Evolutionary conservation across 2,797 vertebrate species (phyloP).

Genomic region (Anniella stebbinsi): DNA sequence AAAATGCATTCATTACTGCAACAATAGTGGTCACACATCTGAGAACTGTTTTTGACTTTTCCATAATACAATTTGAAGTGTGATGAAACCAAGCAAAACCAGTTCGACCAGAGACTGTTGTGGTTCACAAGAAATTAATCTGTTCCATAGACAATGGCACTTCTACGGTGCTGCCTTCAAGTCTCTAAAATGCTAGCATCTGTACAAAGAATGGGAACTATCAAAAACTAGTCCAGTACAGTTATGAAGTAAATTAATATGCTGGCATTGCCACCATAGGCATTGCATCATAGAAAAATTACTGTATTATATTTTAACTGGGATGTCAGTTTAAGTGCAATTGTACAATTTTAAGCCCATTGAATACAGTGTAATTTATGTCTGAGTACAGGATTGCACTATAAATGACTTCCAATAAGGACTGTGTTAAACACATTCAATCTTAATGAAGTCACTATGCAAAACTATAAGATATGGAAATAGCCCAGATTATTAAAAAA

Average conservation of each 20-base stretch:
- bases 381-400: not conserved
- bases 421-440: not conserved
- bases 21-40: not conserved
- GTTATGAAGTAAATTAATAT: not conserved
- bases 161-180: not conserved
- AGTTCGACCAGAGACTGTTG: not conserved
- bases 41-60: not conserved
- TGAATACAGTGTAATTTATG: not conserved
- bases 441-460: not conserved
- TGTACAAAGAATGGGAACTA: not conserved
- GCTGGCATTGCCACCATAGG: not conserved
- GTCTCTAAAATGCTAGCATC: not conserved
- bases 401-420: not conserved
- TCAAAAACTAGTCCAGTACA: not conserved
- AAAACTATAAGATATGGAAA: not conserved
- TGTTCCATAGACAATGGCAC: not conserved
- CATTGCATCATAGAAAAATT: not conserved
- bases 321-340: not conserved
- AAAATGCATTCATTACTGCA: not conserved
- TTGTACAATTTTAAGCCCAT: not conserved
- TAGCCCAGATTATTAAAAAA: slow-evolving; percentile 12
- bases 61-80: not conserved
- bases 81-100: not conserved
- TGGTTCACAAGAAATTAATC: not conserved
- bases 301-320: not conserved